Conservation (phyloP, 2,113 vertebrate species). For the Hydrolagus affinis region DNA sequence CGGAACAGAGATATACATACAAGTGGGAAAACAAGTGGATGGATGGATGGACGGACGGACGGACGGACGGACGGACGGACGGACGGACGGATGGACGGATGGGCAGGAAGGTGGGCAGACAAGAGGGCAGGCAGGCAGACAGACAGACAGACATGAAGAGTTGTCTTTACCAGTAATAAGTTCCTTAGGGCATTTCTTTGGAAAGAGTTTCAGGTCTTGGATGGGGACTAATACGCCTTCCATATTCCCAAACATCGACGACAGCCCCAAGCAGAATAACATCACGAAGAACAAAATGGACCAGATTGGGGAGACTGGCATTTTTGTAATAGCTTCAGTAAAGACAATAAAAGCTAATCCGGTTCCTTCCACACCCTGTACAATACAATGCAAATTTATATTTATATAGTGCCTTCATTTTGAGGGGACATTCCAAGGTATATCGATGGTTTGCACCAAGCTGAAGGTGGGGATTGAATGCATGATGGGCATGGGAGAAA, state of each 20-base stretch:
- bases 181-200: slow-evolving; percentile 77
- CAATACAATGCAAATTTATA: background rate
- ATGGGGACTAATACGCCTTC: slow-evolving; percentile 77
- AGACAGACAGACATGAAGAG: background rate
- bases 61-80: background rate
- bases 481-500: background rate
- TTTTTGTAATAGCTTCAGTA: slow-evolving; percentile 86
- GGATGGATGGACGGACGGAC: background rate
- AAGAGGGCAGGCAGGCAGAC: no score
- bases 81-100: background rate
- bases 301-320: slow-evolving; percentile 85
- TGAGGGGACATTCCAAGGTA: no score
- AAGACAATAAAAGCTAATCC: slow-evolving; percentile 90
- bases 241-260: slow-evolving; percentile 85
- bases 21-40: background rate
- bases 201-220: slow-evolving; percentile 63
- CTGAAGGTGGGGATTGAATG: background rate
- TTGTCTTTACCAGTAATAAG: slow-evolving; percentile 60
- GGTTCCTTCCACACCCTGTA: slow-evolving; percentile 80
- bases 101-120: background rate
- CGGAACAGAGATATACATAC: no score
- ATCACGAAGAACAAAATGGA: slow-evolving; percentile 90
- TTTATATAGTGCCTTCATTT: no score
- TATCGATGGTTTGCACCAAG: background rate
- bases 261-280: slow-evolving; percentile 85